A percentile compares a stretch with the other conserved stretches of the same genome.
Evolutionary conservation across 1,140 invertebrate species (phyloP).

Genomic region (Ooceraea biroi): DNA sequence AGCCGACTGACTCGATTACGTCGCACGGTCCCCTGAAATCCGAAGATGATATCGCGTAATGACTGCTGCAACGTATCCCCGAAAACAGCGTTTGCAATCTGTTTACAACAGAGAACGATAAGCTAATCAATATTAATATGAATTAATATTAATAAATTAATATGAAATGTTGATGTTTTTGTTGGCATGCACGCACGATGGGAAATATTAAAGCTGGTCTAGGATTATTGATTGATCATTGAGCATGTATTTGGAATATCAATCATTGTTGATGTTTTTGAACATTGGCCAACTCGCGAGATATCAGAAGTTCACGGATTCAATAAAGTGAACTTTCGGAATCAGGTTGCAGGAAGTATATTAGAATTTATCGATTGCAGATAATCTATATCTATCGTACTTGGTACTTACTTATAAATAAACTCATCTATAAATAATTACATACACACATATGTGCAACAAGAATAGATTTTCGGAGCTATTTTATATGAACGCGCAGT

Average conservation of each 20-base stretch:
- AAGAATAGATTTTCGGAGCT: no score
- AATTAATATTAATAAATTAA: slow-evolving; percentile 1
- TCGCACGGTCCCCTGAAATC: slow-evolving; percentile 26
- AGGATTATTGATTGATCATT: not conserved
- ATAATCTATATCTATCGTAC: no score
- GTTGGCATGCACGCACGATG: not conserved
- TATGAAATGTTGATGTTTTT: slow-evolving; percentile 22
- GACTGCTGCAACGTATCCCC: not conserved
- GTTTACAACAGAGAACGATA: not conserved
- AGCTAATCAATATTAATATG: not conserved
- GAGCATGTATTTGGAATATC: not conserved
- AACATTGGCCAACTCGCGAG: not conserved
- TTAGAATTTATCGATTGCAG: not conserved
- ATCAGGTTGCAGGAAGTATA: not conserved
- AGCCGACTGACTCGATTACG: not conserved
- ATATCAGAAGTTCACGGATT: not conserved
- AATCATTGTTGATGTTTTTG: not conserved
- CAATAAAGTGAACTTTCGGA: not conserved
- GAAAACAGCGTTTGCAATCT: not conserved
- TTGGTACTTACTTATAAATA: no score
- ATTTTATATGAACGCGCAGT: no score
- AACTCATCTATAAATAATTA: no score
- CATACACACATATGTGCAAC: no score
- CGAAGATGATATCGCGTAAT: slow-evolving; percentile 19
- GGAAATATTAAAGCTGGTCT: not conserved